Conservation (phyloP, 1,140 invertebrate species). For the Diprion similis region DNA sequence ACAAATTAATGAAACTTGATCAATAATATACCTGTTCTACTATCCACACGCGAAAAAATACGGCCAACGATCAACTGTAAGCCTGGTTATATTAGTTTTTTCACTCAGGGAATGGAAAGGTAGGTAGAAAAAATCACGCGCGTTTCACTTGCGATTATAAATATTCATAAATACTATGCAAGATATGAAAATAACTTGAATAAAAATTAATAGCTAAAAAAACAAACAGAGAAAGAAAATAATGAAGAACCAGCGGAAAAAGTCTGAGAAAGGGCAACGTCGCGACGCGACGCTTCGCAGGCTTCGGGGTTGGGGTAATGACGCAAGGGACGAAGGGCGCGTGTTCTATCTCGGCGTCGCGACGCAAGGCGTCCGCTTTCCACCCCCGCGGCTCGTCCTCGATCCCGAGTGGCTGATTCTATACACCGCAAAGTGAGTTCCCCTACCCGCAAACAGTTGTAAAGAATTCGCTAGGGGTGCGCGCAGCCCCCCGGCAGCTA, state of each 20-base stretch:
- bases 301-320: conserved; percentile 14
- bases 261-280: conserved; percentile 5
- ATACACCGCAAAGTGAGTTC: background rate
- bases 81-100: no score
- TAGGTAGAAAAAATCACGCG: no score
- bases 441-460: conserved; percentile 48
- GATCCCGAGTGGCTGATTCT: background rate
- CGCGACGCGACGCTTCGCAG: conserved; percentile 19
- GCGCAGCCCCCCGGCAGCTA: conserved; percentile 11
- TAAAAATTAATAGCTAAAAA: no score
- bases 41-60: no score
- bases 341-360: conserved; percentile 48
- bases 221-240: no score
- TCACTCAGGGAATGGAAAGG: no score
- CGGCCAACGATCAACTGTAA: no score
- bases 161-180: no score
- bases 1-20: no score
- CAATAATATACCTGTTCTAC: no score
- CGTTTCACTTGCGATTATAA: no score
- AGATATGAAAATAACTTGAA: no score
- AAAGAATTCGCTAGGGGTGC: conserved; percentile 43
- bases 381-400: background rate
- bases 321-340: conserved; percentile 18
- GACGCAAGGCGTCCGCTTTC: conserved; percentile 32
- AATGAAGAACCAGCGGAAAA: background rate